Percentiles rank a stretch among this genome's conserved stretches.
phyloP scores from a whole-genome alignment of 2,888 invertebrate genomes.

The Eremobia ochroleuca region DNA sequence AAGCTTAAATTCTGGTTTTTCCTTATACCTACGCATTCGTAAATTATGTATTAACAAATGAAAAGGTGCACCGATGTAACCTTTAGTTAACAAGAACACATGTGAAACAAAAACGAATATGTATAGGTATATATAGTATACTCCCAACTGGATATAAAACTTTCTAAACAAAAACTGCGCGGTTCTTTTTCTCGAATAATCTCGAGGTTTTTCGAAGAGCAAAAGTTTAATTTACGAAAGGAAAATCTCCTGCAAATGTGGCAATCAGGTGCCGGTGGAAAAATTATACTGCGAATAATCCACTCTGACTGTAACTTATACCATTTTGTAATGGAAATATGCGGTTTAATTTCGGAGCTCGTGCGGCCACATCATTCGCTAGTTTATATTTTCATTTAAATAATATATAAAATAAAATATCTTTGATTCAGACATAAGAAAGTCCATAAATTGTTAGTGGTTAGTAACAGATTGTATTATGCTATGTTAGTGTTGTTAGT shows the following conservation, averaged over 20 bases:
- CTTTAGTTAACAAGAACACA: not conserved
- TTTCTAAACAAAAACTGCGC: conserved; percentile 11
- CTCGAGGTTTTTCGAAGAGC: conserved; percentile 34
- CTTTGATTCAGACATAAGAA: too few species aligned
- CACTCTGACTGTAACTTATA: conserved; percentile 16
- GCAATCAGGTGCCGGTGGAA: conserved; percentile 31
- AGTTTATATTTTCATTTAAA: too few species aligned
- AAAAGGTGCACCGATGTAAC: not conserved
- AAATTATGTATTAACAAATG: not conserved
- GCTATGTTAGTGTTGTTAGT: too few species aligned
- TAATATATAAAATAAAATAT: too few species aligned
- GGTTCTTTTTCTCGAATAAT: conserved; percentile 24
- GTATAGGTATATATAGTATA: not conserved
- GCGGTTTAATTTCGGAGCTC: conserved; percentile 30
- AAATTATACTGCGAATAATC: conserved; percentile 36
- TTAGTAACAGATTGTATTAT: too few species aligned
- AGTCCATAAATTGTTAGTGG: too few species aligned
- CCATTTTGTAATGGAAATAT: conserved; percentile 42
- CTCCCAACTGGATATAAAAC: not conserved
- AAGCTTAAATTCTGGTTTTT: not conserved
- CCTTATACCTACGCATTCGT: not conserved
- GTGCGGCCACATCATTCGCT: not conserved
- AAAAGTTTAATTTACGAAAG: conserved; percentile 51
- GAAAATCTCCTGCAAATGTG: conserved; percentile 42
- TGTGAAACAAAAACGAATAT: conserved; percentile 4